A percentile compares a stretch with the other conserved stretches of the same genome.
phyloP scores from a whole-genome alignment of 2,888 invertebrate genomes.

The Pteria penguin region DNA sequence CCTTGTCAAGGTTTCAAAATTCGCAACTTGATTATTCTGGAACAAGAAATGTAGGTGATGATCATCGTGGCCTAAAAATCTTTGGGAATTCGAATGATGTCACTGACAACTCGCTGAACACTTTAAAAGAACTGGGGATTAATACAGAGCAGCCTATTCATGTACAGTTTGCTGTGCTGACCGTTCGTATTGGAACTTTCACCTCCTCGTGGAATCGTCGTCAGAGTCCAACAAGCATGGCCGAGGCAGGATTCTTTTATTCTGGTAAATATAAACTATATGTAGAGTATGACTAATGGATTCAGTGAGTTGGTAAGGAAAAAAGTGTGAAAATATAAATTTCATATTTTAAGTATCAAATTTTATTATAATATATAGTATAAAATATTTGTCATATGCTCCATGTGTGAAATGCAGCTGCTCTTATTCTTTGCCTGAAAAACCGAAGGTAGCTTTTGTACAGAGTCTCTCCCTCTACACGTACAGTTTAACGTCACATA shows the following conservation, averaged over 20 bases:
- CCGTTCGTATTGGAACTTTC: slow-evolving; percentile 52
- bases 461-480: no score
- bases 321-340: no score
- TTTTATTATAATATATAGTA: no score
- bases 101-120: background rate
- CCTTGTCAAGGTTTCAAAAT: no score
- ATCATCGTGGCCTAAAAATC: no score
- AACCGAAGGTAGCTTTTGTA: background rate
- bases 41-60: no score
- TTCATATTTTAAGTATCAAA: no score
- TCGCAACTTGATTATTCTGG: no score
- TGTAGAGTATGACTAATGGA: no score
- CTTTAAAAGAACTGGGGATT: background rate
- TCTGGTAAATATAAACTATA: slow-evolving; percentile 87
- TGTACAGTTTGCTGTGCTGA: slow-evolving; percentile 45
- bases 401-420: background rate
- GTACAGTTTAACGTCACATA: no score
- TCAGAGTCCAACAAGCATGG: slow-evolving; percentile 88
- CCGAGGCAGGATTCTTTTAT: slow-evolving; percentile 95
- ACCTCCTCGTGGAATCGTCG: slow-evolving; percentile 88
- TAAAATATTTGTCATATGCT: background rate
- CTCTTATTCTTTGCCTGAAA: background rate
- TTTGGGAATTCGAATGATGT: no score
- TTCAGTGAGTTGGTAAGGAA: no score
- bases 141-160: slow-evolving; percentile 48